These are phyloP conservation scores for Adelognathus sp. DNA, from an alignment of 2,888 invertebrate species.

Conservation along the genomic window DNA sequence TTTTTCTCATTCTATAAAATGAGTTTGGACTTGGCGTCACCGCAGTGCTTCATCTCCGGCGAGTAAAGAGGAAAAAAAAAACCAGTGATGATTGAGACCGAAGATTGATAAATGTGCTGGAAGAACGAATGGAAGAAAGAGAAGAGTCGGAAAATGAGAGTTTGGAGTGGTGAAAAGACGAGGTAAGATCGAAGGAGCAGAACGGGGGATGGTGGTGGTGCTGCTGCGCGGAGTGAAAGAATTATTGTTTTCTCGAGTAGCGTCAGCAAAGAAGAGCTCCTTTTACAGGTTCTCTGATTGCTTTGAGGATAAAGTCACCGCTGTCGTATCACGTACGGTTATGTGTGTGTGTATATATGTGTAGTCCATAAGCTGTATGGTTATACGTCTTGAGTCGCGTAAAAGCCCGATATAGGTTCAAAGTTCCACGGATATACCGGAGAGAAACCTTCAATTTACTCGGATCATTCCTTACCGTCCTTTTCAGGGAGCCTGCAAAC, in stretches of 20 bases:
- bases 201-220: no score
- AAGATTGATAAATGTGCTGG: constrained; percentile 21
- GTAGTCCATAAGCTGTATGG: neutral
- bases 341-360: neutral
- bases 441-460: constrained; percentile 30
- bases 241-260: constrained; percentile 50
- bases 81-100: neutral
- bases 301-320: constrained; percentile 31
- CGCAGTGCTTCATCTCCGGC: neutral
- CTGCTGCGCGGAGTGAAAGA: constrained; percentile 17
- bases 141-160: constrained; percentile 1
- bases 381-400: neutral
- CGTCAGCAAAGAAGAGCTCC: constrained; percentile 42
- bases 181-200: constrained; percentile 6
- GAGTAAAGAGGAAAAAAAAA: neutral
- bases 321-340: constrained; percentile 7
- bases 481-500: constrained; percentile 11
- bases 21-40: neutral
- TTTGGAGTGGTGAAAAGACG: constrained; percentile 25
- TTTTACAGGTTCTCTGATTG: constrained; percentile 34
- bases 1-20: neutral
- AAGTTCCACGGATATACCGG: neutral
- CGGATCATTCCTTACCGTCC: constrained; percentile 38
- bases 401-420: neutral
- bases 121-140: neutral